phyloP scores from a whole-genome alignment of 2,888 invertebrate genomes.

The Julus scandinavius region DNA sequence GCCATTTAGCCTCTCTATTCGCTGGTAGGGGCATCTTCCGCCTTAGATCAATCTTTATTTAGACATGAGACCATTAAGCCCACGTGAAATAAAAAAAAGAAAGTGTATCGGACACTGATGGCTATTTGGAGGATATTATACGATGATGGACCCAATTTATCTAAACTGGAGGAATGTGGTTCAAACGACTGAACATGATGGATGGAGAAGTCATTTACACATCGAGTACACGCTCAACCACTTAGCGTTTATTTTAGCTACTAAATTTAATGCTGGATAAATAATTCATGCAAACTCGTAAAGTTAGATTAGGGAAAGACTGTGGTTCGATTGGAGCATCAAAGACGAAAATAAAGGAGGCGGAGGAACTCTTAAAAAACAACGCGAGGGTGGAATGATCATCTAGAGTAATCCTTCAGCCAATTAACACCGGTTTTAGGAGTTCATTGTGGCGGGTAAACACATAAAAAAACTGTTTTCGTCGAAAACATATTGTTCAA shows the following conservation, averaged over 20 bases:
- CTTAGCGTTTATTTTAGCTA: not conserved
- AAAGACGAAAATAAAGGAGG: not conserved
- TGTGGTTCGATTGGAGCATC: not conserved
- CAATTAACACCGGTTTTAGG: not conserved
- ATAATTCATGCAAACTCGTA: constrained; percentile 30
- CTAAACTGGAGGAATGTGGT: not conserved
- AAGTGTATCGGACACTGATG: not conserved
- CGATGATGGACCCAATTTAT: not conserved
- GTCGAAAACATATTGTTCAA: too few species aligned
- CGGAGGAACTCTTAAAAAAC: not conserved
- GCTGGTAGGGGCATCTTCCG: not conserved
- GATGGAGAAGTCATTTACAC: not conserved
- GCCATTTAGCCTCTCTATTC: not conserved
- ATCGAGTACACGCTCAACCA: constrained; percentile 26
- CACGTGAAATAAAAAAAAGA: not conserved
- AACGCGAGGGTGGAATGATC: not conserved
- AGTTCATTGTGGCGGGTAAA: too few species aligned
- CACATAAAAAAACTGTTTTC: too few species aligned
- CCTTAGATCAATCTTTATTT: not conserved
- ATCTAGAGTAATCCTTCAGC: not conserved
- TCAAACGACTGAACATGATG: not conserved
- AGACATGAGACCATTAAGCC: not conserved
- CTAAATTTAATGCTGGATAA: constrained; percentile 19
- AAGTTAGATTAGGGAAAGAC: not conserved
- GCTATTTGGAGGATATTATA: constrained; percentile 3